Evolutionary conservation across 2,797 vertebrate species (phyloP), one percentile per base, ranked within the genome.

Genomic region (Anisognathus igniventris): DNA sequence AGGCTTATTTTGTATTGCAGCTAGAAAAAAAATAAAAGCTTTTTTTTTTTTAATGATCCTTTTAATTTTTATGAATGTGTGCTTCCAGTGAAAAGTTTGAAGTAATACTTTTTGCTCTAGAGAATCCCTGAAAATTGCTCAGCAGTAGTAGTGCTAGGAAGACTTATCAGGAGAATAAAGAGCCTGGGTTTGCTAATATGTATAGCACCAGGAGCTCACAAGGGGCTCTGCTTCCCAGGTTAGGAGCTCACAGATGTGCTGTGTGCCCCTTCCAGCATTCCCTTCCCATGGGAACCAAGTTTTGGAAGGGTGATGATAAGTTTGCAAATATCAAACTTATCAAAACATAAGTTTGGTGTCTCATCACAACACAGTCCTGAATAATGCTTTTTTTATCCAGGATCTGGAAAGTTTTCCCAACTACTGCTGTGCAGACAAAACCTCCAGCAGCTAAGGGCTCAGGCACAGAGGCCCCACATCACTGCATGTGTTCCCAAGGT

Each of bases 401-500:
- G 17, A 58, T 47, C 79, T 83, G 23, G 25, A 67, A 88, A 45
- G 12, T 44, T 90, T 90, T 90, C 19, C n/a, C 72, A 51, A 6
- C 14, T 90, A 8, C 24, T 4, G 0, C 22, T 75, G 28, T 27
- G 21, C 12, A 72, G 47, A 50, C 22, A 71, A 71, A 77, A 35
- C 12, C 33, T 84, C 25, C 28, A 74, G 35, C 45, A 77, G 58
- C 24, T 64, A 11, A 22, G n/a, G 72, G 14, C 39, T 77, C 2
- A 0, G n/a, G 17, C 19, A 28, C 24, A 50, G 40, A 77, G 67
- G 21, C 22, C 53, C 21, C 3, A 2, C 24, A 31, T 9, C 0
- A 0, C 11, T 71, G 12, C 39, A 3, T 12, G 11, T 0, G 1
- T 13, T 85, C 54, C 39, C n/a, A 23, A 10, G 18, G 28, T 31